Conservation (phyloP, 2,113 vertebrate genomes). For the Marmota flaviventris region DNA sequence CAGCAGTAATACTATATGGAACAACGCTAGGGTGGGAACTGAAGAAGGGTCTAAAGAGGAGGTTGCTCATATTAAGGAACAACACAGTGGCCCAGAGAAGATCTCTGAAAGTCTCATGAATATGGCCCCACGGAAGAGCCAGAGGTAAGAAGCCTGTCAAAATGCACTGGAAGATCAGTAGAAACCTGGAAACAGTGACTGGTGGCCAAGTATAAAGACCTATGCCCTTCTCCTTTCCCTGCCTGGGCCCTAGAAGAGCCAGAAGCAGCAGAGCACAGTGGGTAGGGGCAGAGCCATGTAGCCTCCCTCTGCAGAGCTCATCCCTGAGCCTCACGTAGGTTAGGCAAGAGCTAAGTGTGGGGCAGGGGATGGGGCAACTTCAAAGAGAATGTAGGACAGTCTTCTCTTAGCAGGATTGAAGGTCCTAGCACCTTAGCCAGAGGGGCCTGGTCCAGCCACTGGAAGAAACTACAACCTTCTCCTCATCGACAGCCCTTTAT, state of each 20-base stretch:
- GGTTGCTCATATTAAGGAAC: not conserved
- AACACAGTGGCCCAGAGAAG: not conserved
- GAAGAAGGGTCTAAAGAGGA: not conserved
- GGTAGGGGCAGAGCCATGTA: rapidly evolving
- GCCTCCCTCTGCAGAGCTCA: rapidly evolving
- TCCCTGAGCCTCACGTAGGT: not conserved
- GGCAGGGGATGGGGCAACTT: not conserved
- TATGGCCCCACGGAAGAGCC: not conserved
- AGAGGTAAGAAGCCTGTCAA: too few species aligned
- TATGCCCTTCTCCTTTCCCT: not conserved
- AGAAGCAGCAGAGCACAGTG: not conserved
- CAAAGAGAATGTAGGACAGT: not conserved
- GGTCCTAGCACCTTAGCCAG: not conserved
- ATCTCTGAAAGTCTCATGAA: not conserved
- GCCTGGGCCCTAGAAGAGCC: too few species aligned
- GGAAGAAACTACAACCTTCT: not conserved
- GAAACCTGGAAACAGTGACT: rapidly evolving
- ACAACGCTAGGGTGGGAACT: not conserved
- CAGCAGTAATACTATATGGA: not conserved
- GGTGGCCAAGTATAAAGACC: not conserved
- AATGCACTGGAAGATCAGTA: not conserved
- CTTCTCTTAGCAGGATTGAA: not conserved
- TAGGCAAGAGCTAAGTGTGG: not conserved
- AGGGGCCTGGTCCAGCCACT: not conserved
- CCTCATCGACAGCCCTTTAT: not conserved